Evolutionary conservation across 2,888 invertebrate species (phyloP), one percentile per base, ranked within the genome.

Genomic region (Temnothorax rugatulus): DNA sequence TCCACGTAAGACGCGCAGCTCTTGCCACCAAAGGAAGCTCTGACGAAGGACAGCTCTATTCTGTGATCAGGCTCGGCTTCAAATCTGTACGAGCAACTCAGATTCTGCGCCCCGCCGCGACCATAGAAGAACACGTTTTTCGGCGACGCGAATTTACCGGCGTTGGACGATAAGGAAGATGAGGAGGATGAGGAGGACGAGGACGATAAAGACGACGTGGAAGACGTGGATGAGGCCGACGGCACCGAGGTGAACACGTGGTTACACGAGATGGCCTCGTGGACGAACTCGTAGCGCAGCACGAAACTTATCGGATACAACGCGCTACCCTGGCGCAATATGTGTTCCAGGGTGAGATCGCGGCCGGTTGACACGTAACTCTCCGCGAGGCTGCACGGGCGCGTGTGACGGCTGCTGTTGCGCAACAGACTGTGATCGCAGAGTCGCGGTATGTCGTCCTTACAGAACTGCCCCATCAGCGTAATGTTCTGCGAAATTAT

Each of bases 41-140:
- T 96, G n/a, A 96, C 96, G 90, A 97, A 96, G 54, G 96, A 96
- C 86, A 97, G 94, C 92, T 97, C 97, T 82, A 97, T 96, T 91
- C 97, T 95, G 93, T 97, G 97, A 82, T 97, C 96, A 76, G 96
- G 96, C 87, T 96, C 96, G 0, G 97, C 97, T 95, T 97, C 97
- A 93, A 98, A 98, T 93, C 97, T 96, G 92, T 97, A 96, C 86
- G 96, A 96, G 94, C 98, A 98, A 84, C 96, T 97, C 79, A 98
- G 95, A 93, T 97, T 97, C 92, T 96, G 96, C 29, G 97, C 96
- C 1, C 98, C 98, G 18, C 98, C 98, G 90, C 98, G 96, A 2
- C 98, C 98, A 92, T 97, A 98, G 92, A 97, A 96, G 95, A 98
- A 98, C 77, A 98, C 97, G 90, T 97, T 97, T 91, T 97, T 96